These are phyloP conservation scores for Polymixis lichenea DNA, from an alignment of 2,888 invertebrate species.

Conservation along the genomic window DNA sequence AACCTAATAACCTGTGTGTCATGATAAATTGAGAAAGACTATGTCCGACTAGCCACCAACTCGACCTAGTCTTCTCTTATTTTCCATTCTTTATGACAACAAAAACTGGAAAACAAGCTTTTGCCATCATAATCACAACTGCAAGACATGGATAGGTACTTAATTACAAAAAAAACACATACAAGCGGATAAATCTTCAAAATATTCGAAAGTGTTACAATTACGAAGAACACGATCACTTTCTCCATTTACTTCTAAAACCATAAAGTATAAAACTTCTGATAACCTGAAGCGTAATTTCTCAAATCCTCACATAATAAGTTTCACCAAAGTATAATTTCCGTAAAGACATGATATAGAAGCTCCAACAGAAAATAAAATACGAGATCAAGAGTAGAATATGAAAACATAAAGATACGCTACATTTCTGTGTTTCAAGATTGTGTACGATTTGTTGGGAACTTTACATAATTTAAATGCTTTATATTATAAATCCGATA, in stretches of 20 bases:
- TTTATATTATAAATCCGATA: conserved; percentile 61
- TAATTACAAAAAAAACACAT: neutral
- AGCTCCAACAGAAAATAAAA: conserved; percentile 43
- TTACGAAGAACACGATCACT: neutral
- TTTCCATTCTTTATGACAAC: too few relatives aligned
- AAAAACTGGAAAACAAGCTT: neutral
- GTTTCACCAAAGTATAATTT: conserved; percentile 36
- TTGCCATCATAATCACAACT: neutral
- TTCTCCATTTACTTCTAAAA: neutral
- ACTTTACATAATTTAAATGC: conserved; percentile 64
- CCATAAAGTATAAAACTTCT: conserved; percentile 14
- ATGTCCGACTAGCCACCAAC: neutral
- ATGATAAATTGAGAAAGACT: neutral
- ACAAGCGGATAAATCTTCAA: neutral
- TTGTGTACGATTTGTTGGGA: conserved; percentile 57
- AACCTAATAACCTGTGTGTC: too few relatives aligned
- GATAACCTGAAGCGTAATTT: neutral
- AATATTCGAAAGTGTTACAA: neutral
- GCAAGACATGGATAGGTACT: neutral
- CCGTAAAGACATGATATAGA: conserved; percentile 16
- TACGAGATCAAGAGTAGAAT: conserved; percentile 42
- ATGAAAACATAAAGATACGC: conserved; percentile 47
- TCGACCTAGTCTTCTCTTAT: neutral
- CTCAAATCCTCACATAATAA: conserved; percentile 13
- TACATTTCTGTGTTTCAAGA: conserved; percentile 44